Evolutionary conservation across 2,888 invertebrate genomes (phyloP).

Genomic region (Ypsolopha scabrella): DNA sequence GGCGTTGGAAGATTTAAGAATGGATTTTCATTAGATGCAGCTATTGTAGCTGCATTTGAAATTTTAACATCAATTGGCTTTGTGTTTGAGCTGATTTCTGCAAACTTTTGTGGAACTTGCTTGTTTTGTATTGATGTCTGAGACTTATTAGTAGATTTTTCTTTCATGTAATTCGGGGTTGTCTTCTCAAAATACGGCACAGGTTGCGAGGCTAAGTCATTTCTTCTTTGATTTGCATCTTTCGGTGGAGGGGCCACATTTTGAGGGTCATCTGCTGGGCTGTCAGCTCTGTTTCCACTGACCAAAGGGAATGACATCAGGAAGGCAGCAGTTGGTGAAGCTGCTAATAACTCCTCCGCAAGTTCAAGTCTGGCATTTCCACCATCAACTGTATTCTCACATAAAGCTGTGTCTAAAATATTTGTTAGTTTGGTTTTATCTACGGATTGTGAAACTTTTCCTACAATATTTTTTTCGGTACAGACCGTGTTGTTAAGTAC

Average conservation of each 20-base stretch:
- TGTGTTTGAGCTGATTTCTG: constrained; percentile 1
- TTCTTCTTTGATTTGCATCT: constrained; percentile 10
- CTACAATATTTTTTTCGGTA: not conserved
- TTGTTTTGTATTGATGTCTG: constrained; percentile 24
- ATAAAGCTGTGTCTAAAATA: constrained; percentile 49
- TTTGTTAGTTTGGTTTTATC: constrained; percentile 24
- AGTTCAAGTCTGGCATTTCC: constrained; percentile 71
- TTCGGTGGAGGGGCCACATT: not conserved
- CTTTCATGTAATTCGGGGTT: constrained; percentile 21
- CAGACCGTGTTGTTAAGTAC: not conserved
- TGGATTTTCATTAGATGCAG: constrained; percentile 45
- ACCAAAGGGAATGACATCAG: constrained; percentile 81
- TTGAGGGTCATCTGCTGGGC: constrained; percentile 48
- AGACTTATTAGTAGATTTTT: constrained; percentile 20
- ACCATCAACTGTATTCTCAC: constrained; percentile 54
- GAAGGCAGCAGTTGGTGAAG: constrained; percentile 83
- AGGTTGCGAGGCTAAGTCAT: constrained; percentile 25
- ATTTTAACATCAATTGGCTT: constrained; percentile 31
- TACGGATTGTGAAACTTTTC: not conserved
- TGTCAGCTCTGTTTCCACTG: constrained; percentile 65
- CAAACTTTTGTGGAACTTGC: not conserved
- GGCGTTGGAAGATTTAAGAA: constrained; percentile 51
- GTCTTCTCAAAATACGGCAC: constrained; percentile 34
- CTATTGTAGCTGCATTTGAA: constrained; percentile 14
- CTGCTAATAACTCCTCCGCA: constrained; percentile 57